phyloP scores from a whole-genome alignment of 2,113 vertebrate genomes.

The Cyanoderma ruficeps region DNA sequence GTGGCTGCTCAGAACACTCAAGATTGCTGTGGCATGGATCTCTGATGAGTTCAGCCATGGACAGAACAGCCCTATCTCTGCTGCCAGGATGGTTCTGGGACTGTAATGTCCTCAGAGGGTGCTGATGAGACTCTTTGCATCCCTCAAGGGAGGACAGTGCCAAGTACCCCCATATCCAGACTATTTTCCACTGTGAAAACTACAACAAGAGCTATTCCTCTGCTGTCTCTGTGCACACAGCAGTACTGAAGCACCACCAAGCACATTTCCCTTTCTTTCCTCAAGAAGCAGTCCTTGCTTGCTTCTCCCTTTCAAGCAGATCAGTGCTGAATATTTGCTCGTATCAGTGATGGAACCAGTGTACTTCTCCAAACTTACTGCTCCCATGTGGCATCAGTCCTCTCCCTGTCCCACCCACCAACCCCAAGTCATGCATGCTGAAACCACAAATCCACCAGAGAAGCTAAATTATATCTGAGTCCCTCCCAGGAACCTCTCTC shows the following conservation, averaged over 20 bases:
- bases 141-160: neutral
- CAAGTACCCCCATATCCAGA: neutral
- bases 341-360: neutral
- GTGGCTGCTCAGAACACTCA: neutral
- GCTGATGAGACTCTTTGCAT: neutral
- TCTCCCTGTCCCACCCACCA: neutral
- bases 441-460: neutral
- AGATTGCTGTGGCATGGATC: accelerated
- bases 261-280: neutral
- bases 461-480: neutral
- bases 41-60: neutral
- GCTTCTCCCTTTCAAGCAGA: neutral
- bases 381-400: neutral
- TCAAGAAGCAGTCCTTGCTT: neutral
- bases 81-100: neutral
- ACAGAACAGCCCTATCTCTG: neutral
- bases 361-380: neutral
- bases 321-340: neutral
- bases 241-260: neutral
- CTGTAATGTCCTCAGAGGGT: neutral
- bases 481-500: neutral
- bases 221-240: neutral
- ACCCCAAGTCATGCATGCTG: accelerated
- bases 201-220: neutral
- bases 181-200: neutral